Conservation (phyloP, 2,888 invertebrate genomes). For the Catonia carolina region DNA sequence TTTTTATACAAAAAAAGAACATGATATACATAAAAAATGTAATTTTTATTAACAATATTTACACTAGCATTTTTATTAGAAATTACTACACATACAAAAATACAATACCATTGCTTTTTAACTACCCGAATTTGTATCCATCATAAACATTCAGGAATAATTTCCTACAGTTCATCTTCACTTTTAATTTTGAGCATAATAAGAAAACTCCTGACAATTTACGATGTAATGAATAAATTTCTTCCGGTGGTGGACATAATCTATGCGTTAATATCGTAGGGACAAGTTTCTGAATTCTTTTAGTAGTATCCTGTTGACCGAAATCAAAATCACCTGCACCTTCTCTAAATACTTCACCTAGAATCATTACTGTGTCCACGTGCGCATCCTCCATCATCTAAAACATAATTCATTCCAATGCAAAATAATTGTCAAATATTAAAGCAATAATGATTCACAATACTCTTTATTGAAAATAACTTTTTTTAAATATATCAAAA, state of each 20-base stretch:
- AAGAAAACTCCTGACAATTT: constrained; percentile 89
- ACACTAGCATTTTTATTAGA: too few relatives aligned
- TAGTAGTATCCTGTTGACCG: constrained; percentile 72
- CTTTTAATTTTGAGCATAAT: constrained; percentile 78
- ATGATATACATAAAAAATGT: too few relatives aligned
- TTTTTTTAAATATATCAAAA: neutral
- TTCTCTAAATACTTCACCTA: constrained; percentile 84
- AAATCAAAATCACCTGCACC: constrained; percentile 77
- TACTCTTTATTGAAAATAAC: too few relatives aligned
- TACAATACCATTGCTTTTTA: too few relatives aligned
- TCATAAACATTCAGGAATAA: constrained; percentile 74
- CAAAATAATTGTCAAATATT: neutral
- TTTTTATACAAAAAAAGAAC: too few relatives aligned
- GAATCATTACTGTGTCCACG: constrained; percentile 91
- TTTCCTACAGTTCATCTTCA: constrained; percentile 72
- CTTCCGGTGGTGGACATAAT: constrained; percentile 95
- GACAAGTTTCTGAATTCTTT: constrained; percentile 73
- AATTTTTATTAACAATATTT: too few relatives aligned
- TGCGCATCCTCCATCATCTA: constrained; percentile 89
- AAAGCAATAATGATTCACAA: too few relatives aligned
- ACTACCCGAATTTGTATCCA: constrained; percentile 51
- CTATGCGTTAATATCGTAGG: constrained; percentile 92
- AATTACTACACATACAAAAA: too few relatives aligned
- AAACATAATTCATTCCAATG: constrained; percentile 14
- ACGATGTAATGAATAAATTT: constrained; percentile 92